A percentile compares a stretch with the other conserved stretches of the same genome.
Conservation (phyloP, 2,888 invertebrate genomes). For the Cryptosula pallasiana region DNA sequence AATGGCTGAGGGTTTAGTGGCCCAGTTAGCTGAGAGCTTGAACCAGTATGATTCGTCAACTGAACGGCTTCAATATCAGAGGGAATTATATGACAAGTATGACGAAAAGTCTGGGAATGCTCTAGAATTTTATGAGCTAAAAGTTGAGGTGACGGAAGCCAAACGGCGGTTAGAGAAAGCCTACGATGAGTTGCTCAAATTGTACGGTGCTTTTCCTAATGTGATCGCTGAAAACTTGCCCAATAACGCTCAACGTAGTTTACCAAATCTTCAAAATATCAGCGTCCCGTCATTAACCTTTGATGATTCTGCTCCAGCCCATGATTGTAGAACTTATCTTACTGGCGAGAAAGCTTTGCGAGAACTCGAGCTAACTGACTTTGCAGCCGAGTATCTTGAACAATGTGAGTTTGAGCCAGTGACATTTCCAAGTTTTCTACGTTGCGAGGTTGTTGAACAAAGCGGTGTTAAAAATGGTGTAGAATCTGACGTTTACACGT, state of each 20-base stretch:
- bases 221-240: not conserved
- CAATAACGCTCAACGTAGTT: not conserved
- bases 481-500: not conserved
- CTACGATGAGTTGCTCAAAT: not conserved
- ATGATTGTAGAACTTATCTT: not conserved
- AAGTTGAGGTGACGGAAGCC: not conserved
- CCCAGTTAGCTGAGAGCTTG: not conserved
- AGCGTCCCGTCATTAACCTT: not conserved
- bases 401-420: not conserved
- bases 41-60: not conserved
- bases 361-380: not conserved
- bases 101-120: not conserved
- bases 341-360: not conserved
- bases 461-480: not conserved
- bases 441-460: not conserved
- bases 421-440: not conserved
- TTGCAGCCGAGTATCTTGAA: not conserved
- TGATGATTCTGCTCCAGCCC: not conserved
- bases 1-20: not conserved
- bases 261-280: not conserved
- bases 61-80: not conserved
- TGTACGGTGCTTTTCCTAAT: not conserved
- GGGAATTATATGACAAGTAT: not conserved
- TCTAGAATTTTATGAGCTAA: not conserved
- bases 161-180: not conserved